These are phyloP conservation scores for Crematogaster levior DNA, from an alignment of 2,888 invertebrate genomes.

Conservation along the genomic window DNA sequence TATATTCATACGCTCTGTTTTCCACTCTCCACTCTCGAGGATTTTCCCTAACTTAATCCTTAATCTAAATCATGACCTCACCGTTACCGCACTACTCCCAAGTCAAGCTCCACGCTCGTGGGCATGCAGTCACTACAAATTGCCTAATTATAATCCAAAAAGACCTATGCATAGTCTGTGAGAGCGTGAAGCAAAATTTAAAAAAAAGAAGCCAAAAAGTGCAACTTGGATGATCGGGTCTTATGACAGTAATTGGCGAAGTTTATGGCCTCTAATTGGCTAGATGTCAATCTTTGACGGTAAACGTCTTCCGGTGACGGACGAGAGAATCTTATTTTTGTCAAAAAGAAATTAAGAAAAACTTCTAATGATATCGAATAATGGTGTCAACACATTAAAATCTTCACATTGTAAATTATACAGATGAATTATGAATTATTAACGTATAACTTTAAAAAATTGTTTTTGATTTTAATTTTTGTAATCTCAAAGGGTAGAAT, in stretches of 20 bases:
- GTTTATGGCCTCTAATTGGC: conserved; percentile 81
- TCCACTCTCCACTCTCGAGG: conserved; percentile 50
- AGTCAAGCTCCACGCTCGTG: conserved; percentile 54
- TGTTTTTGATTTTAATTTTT: background rate
- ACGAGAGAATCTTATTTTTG: conserved; percentile 2
- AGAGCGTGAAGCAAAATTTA: conserved; percentile 1
- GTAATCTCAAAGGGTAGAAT: background rate
- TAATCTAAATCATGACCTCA: conserved; percentile 81
- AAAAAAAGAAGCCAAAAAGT: conserved; percentile 10
- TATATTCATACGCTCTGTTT: conserved; percentile 59
- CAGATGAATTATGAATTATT: background rate
- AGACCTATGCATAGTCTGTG: conserved; percentile 53
- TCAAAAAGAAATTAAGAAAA: background rate
- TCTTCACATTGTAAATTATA: background rate
- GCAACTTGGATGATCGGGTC: conserved; percentile 64
- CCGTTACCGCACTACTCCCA: conserved; percentile 51
- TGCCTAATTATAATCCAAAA: conserved; percentile 84
- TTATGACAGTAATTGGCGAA: conserved; percentile 80
- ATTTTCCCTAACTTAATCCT: conserved; percentile 68
- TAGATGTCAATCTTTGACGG: conserved; percentile 22
- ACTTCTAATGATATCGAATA: background rate
- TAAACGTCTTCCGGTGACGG: too few species aligned
- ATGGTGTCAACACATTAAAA: background rate
- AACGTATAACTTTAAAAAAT: background rate
- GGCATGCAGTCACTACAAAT: conserved; percentile 80